Base-by-base conservation (phyloP, 2,797 vertebrate genomes). In the Pangasius mekongensis region DNA sequence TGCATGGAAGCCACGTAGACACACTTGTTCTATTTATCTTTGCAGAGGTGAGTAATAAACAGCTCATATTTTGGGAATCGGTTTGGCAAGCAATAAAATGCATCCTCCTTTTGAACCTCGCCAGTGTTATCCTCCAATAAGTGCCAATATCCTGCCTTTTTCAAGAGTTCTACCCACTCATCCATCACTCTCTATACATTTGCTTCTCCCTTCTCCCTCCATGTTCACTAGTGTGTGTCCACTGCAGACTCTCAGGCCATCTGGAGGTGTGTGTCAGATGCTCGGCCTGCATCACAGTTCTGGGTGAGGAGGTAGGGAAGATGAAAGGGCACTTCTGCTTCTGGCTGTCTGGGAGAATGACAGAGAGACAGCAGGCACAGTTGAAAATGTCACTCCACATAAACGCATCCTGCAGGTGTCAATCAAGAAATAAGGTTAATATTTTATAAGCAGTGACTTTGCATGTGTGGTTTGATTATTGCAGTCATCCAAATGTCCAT, bases 171-270 rank as follows among this genome's bases (percentile, higher is more conserved):
- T 52, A 36, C 83, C 56, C 49, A 84, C 86, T 74, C 36, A 58
- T 60, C 14, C 36, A 58, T 84, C 60, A 47, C 33, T n/a, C 58
- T 62, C 3, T 84, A 71, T 71, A 71, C 47, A 58, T 64, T 81
- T 24, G 1, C 71, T 60, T 62, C 27, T 2, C 78, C 33, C 22
- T 20, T 88, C 39, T 80, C 22, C 13, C 6, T 81, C n/a, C 13
- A 30, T 86, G 83, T 64, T 67, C 87, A 86, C 54, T 88, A 87
- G 84, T 47, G 85, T 87, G 87, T 88, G 87, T 91, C 89, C 81
- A 80, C 67, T 66, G 80, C 86, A 62, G 71, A 83, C 78, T 73
- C 60, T 54, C 81, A 9, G 74, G 83, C 87, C 85, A 86, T 90
- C 85, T 90, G 90, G 90, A 86, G 49, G 58, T 67, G 83, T 86